phyloP scores from a whole-genome alignment of 2,888 invertebrate genomes.

The Mimas tiliae region DNA sequence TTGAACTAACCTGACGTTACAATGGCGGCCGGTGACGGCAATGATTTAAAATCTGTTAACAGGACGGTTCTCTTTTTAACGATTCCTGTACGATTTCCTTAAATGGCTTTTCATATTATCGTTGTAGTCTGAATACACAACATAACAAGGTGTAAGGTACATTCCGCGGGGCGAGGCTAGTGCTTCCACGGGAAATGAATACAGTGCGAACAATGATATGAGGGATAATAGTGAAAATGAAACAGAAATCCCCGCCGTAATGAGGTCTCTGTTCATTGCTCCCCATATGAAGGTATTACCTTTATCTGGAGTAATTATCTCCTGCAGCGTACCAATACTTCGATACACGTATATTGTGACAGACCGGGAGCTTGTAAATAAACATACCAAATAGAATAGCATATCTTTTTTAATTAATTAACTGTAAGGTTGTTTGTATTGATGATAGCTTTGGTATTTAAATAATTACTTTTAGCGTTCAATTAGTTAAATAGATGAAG shows the following conservation, averaged over 20 bases:
- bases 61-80: conserved; percentile 84
- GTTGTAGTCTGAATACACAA: conserved; percentile 63
- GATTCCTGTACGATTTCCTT: conserved; percentile 84
- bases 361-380: neutral
- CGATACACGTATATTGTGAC: conserved; percentile 13
- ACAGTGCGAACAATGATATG: conserved; percentile 57
- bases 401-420: conserved; percentile 16
- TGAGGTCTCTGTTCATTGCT: conserved; percentile 61
- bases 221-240: conserved; percentile 61
- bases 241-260: conserved; percentile 65
- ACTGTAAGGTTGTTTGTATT: neutral
- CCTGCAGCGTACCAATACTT: conserved; percentile 48
- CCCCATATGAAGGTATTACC: conserved; percentile 56
- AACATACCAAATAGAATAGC: conserved; percentile 6
- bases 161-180: conserved; percentile 15
- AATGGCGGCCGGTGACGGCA: conserved; percentile 81
- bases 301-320: conserved; percentile 69
- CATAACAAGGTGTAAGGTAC: conserved; percentile 67
- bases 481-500: neutral
- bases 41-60: conserved; percentile 86
- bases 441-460: neutral
- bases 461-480: neutral
- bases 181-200: conserved; percentile 33
- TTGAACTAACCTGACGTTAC: conserved; percentile 84
- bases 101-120: conserved; percentile 81